Evolutionary conservation across 2,113 vertebrate species (phyloP).

Genomic region (Takifugu bimaculatus): DNA sequence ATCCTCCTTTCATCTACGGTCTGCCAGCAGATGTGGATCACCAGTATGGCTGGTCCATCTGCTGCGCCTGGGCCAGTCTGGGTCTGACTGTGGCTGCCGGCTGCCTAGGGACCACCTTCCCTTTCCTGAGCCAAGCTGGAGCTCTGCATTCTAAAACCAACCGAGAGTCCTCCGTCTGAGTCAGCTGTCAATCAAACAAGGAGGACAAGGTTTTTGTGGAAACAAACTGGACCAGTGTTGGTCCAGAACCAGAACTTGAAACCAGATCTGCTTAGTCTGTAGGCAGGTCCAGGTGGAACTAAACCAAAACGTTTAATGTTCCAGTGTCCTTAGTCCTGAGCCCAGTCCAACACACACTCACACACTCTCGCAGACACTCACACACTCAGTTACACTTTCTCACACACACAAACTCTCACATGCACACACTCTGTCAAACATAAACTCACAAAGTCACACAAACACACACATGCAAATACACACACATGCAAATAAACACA

Average conservation of each 20-base stretch:
- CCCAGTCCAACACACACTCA: too few species aligned
- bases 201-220: not conserved
- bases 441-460: not conserved
- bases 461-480: slow-evolving; percentile 3
- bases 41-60: slow-evolving; percentile 84
- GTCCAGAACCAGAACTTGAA: not conserved
- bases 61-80: slow-evolving; percentile 83
- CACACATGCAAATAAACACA: slow-evolving; percentile 3
- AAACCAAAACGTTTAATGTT: too few species aligned
- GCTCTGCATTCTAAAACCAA: slow-evolving; percentile 76
- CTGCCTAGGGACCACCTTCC: slow-evolving; percentile 82
- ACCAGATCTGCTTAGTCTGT: not conserved
- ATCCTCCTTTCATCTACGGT: slow-evolving; percentile 81
- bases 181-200: too few species aligned
- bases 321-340: too few species aligned
- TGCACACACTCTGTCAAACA: not conserved
- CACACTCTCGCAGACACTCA: too few species aligned
- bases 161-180: slow-evolving; percentile 77
- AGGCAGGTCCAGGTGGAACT: too few species aligned
- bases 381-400: too few species aligned
- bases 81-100: slow-evolving; percentile 79
- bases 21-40: slow-evolving; percentile 82
- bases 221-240: not conserved
- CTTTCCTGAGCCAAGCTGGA: slow-evolving; percentile 76
- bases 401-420: too few species aligned